Evolutionary conservation across 2,797 vertebrate genomes (phyloP).

Genomic region (Gila robusta): DNA sequence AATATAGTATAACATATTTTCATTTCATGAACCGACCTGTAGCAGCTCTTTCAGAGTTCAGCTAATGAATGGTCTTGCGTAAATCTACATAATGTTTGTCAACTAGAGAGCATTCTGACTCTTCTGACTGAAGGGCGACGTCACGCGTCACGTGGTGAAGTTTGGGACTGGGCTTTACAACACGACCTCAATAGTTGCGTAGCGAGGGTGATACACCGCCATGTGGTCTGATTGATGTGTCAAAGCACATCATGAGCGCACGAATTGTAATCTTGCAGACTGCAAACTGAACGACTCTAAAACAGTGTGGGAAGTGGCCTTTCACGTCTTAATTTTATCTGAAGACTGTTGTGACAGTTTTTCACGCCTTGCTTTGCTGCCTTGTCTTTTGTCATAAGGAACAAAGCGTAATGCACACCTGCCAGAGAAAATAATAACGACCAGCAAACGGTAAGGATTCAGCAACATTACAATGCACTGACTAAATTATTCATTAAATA

Average conservation of each 20-base stretch:
- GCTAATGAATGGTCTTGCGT: background rate
- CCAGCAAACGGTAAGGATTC: constrained; percentile 39
- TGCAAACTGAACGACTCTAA: background rate
- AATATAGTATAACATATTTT: background rate
- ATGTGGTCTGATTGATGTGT: constrained; percentile 43
- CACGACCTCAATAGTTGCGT: constrained; percentile 39
- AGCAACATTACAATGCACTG: background rate
- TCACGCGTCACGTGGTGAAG: constrained; percentile 45
- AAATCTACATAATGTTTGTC: constrained; percentile 7
- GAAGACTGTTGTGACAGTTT: background rate
- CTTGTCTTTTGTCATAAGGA: constrained; percentile 11
- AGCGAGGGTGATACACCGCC: constrained; percentile 30
- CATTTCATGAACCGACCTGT: background rate
- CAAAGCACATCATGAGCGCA: constrained; percentile 23
- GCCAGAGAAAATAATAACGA: constrained; percentile 30
- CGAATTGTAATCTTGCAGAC: background rate
- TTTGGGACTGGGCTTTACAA: constrained; percentile 42
- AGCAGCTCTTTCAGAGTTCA: background rate
- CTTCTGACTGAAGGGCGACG: background rate
- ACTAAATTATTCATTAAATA: background rate
- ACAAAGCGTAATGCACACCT: constrained; percentile 21
- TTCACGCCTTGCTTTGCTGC: constrained; percentile 17
- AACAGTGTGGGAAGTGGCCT: background rate
- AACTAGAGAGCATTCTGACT: background rate
- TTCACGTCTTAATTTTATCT: background rate